Evolutionary conservation across 1,140 invertebrate genomes (phyloP).

Genomic region (Akabosia matsudoensis): DNA sequence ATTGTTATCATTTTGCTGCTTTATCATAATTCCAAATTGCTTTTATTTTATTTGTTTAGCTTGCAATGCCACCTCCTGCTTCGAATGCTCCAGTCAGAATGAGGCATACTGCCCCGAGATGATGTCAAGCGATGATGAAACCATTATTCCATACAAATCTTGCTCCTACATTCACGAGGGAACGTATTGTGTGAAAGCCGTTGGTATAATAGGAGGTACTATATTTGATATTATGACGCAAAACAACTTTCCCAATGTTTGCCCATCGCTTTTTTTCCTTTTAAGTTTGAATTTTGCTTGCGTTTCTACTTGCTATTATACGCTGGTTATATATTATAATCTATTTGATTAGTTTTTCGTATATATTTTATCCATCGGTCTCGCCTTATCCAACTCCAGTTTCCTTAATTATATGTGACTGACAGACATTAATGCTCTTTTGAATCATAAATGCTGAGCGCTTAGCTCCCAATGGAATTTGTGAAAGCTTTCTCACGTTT

Average conservation of each 20-base stretch:
- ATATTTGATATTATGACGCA: not conserved
- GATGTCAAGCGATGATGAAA: slow-evolving; percentile 57
- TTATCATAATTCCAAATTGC: not conserved
- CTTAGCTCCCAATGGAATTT: no score
- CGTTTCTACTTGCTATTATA: not conserved
- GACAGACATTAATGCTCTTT: no score
- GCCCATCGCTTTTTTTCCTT: not conserved
- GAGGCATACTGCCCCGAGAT: slow-evolving; percentile 78
- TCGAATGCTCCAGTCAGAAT: slow-evolving; percentile 81
- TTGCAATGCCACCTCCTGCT: slow-evolving; percentile 58
- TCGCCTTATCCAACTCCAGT: no score
- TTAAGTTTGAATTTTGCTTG: not conserved
- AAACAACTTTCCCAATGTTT: not conserved
- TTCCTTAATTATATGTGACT: no score
- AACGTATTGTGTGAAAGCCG: slow-evolving; percentile 88
- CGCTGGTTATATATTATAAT: no score
- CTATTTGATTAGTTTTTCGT: no score
- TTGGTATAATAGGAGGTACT: slow-evolving; percentile 86
- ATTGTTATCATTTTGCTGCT: not conserved
- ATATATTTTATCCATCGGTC: no score
- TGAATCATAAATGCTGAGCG: no score
- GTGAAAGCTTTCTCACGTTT: no score
- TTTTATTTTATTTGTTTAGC: slow-evolving; percentile 9
- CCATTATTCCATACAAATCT: slow-evolving; percentile 62
- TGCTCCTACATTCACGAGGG: slow-evolving; percentile 75